Percentiles rank a stretch among this genome's conserved stretches.
Conservation (phyloP, 2,888 invertebrate genomes). For the Xanthorhoe spadicearia region DNA sequence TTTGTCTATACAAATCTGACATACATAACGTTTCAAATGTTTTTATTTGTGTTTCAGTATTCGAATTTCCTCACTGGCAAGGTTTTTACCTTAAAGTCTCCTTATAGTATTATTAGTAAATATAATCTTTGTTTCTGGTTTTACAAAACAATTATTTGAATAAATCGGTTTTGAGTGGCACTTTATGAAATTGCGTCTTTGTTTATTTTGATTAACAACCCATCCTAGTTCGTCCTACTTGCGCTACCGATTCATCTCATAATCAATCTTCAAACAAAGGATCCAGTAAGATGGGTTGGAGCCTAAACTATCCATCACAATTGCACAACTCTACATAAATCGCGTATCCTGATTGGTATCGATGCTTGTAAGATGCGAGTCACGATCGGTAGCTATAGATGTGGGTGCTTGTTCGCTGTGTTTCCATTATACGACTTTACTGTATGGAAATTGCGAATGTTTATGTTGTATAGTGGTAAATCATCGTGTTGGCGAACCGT, state of each 20-base stretch:
- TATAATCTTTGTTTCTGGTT: no score
- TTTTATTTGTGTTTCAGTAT: no score
- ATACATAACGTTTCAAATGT: no score
- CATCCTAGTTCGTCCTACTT: neutral
- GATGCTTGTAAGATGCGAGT: slow-evolving; percentile 56
- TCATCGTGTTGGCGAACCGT: no score
- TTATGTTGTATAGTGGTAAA: no score
- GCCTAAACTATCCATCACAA: slow-evolving; percentile 30
- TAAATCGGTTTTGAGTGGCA: no score
- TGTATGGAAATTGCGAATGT: neutral
- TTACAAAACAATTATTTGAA: no score
- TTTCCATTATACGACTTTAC: slow-evolving; percentile 37
- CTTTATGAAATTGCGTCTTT: no score
- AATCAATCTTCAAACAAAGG: slow-evolving; percentile 25
- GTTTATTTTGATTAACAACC: slow-evolving; percentile 1
- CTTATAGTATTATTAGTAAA: neutral
- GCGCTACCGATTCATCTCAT: slow-evolving; percentile 12
- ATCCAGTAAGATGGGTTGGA: slow-evolving; percentile 21
- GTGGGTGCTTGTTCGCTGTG: slow-evolving; percentile 26
- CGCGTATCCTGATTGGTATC: slow-evolving; percentile 47
- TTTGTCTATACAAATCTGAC: no score
- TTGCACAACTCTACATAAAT: slow-evolving; percentile 29
- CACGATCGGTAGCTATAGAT: slow-evolving; percentile 54
- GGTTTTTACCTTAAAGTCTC: no score
- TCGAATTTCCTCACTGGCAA: no score